Evolutionary conservation across 2,888 invertebrate genomes (phyloP).

Genomic region (Pachydiplax longipennis): DNA sequence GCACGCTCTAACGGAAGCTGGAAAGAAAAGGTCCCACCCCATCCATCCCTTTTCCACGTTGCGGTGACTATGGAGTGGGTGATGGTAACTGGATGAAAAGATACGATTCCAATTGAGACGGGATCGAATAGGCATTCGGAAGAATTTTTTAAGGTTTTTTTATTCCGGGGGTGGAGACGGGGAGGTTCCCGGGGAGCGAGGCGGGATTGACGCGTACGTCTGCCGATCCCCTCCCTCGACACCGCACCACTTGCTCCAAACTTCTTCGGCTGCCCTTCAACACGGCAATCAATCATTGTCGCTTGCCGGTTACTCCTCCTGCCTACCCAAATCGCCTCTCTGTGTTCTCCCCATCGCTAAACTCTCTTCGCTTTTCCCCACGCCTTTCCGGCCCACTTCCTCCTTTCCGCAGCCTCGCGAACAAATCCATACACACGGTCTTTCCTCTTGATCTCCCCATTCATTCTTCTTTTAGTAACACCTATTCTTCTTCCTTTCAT

Average conservation of each 20-base stretch:
- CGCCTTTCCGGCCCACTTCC: not conserved
- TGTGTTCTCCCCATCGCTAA: not conserved
- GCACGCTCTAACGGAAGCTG: too few relatives aligned
- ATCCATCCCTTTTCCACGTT: not conserved
- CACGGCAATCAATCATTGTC: not conserved
- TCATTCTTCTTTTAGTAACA: not conserved
- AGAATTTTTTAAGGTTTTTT: not conserved
- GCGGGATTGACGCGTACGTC: not conserved
- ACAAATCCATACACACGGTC: not conserved
- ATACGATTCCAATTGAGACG: slow-evolving; percentile 3
- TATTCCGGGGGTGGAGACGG: not conserved
- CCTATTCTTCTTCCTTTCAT: not conserved
- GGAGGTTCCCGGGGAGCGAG: not conserved
- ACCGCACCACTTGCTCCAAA: not conserved
- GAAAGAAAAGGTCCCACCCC: not conserved
- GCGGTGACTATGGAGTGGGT: too few relatives aligned
- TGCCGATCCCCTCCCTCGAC: not conserved
- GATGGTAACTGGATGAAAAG: slow-evolving; percentile 17
- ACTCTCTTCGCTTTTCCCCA: not conserved
- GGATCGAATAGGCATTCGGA: not conserved
- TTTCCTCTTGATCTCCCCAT: not conserved
- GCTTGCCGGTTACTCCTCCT: not conserved
- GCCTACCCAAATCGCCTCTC: not conserved
- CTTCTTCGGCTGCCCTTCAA: not conserved
- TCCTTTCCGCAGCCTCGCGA: not conserved